Conservation (phyloP, 2,797 vertebrate genomes). For the Platalea minor region DNA sequence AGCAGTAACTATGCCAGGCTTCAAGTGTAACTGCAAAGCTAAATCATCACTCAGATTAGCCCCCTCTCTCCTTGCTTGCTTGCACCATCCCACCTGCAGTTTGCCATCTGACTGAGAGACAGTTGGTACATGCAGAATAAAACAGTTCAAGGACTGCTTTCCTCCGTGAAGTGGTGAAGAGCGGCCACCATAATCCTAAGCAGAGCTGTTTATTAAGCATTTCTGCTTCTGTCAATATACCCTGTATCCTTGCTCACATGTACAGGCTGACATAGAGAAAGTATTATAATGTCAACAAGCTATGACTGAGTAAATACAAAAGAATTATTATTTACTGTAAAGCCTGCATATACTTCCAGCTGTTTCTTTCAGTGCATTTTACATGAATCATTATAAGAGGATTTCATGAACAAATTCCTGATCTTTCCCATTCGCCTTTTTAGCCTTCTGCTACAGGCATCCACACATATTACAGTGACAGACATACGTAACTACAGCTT, state of each 20-base stretch:
- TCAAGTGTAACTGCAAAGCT: not conserved
- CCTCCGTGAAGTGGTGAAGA: not conserved
- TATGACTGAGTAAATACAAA: not conserved
- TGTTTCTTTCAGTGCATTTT: not conserved
- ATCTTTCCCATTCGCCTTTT: not conserved
- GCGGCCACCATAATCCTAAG: not conserved
- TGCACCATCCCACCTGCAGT: not conserved
- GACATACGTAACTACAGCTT: not conserved
- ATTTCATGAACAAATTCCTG: not conserved
- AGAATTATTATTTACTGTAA: not conserved
- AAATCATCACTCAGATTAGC: not conserved
- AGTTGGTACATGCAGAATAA: not conserved
- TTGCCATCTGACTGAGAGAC: not conserved
- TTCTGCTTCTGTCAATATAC: not conserved
- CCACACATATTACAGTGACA: not conserved
- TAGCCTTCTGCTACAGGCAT: not conserved
- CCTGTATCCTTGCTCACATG: not conserved
- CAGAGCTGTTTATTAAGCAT: not conserved
- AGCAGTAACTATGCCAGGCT: not conserved
- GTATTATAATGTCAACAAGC: not conserved
- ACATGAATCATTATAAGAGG: not conserved
- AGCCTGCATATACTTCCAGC: not conserved
- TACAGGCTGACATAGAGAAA: not conserved
- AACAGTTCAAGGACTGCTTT: not conserved
- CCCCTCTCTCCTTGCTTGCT: not conserved